phyloP scores from a whole-genome alignment of 2,888 invertebrate genomes.

The Cantharis nigra region DNA sequence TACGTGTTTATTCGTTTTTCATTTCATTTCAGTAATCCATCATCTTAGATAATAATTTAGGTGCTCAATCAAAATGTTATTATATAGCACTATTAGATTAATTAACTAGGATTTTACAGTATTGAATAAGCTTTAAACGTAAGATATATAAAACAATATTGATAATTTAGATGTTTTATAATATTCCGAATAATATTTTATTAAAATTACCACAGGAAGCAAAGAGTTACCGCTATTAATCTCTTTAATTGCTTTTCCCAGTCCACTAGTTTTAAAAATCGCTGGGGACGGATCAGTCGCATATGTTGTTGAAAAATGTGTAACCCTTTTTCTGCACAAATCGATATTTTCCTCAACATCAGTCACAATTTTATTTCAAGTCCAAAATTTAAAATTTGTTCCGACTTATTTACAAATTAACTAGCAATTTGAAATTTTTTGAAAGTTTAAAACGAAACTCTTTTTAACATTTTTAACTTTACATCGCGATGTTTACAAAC shows the following conservation, averaged over 20 bases:
- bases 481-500: background rate
- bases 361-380: background rate
- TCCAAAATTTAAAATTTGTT: background rate
- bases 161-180: background rate
- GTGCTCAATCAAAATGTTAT: too few relatives aligned
- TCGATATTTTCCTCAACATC: constrained; percentile 21
- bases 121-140: too few relatives aligned
- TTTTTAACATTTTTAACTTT: background rate
- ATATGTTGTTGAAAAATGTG: constrained; percentile 51
- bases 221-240: constrained; percentile 49
- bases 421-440: background rate
- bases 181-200: constrained; percentile 36
- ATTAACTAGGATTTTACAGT: too few relatives aligned
- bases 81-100: too few relatives aligned
- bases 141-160: background rate
- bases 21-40: too few relatives aligned
- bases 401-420: background rate
- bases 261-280: constrained; percentile 49
- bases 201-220: constrained; percentile 52
- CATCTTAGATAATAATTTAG: too few relatives aligned
- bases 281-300: constrained; percentile 51
- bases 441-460: background rate
- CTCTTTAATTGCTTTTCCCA: constrained; percentile 55
- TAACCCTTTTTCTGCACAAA: constrained; percentile 26
- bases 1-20: background rate